These are phyloP conservation scores for Monoplex corrugatus DNA, from an alignment of 2,888 invertebrate species.

Conservation along the genomic window DNA sequence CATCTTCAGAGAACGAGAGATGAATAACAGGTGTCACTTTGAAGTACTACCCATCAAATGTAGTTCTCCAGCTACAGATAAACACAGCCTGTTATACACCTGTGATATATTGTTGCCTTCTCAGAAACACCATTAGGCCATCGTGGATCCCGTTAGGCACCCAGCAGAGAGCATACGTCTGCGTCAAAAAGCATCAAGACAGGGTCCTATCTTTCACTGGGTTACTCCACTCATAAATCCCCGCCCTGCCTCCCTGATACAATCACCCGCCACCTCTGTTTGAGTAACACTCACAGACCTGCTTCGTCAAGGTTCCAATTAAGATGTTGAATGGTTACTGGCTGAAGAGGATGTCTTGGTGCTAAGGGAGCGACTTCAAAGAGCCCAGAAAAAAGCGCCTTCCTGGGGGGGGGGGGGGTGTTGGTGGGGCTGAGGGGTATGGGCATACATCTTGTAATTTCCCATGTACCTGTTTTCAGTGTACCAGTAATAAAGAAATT, in stretches of 20 bases:
- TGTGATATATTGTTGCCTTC: neutral
- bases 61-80: neutral
- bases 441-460: slow-evolving; percentile 10
- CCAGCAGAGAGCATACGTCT: neutral
- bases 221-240: slow-evolving; percentile 23
- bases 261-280: neutral
- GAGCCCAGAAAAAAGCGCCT: neutral
- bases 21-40: too few species aligned
- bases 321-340: slow-evolving; percentile 2
- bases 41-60: neutral
- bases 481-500: too few species aligned
- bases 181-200: neutral
- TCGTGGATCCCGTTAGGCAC: neutral
- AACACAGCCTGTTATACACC: neutral
- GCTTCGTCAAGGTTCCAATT: slow-evolving; percentile 32
- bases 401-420: neutral
- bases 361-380: slow-evolving; percentile 7
- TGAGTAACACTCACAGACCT: neutral
- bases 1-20: too few species aligned
- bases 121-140: neutral
- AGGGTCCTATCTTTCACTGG: neutral
- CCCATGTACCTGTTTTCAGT: neutral
- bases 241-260: neutral
- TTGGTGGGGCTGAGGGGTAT: too few species aligned
- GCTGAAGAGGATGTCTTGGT: neutral